Evolutionary conservation across 2,888 invertebrate species (phyloP).

Genomic region (Luffia ferchaultella): DNA sequence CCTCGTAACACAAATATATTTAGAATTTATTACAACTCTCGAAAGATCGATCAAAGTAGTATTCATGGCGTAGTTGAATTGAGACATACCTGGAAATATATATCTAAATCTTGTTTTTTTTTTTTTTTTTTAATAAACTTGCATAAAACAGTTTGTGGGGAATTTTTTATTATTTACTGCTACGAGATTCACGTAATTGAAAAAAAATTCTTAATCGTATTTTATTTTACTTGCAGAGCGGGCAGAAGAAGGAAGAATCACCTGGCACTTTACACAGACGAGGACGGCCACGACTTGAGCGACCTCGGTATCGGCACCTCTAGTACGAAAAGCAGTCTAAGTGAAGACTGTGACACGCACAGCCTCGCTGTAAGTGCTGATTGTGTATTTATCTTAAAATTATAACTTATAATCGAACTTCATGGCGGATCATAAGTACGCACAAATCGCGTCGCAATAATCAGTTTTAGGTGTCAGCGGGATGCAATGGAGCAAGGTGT

Average conservation of each 20-base stretch:
- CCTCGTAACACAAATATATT: too few species aligned
- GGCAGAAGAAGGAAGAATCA: conserved; percentile 59
- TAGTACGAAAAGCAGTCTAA: conserved; percentile 71
- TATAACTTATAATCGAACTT: neutral
- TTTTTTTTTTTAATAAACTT: neutral
- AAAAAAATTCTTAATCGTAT: too few species aligned
- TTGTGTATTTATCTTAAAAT: neutral
- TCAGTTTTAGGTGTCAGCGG: too few species aligned
- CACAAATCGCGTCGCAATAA: too few species aligned
- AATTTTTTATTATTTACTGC: neutral
- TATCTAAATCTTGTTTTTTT: too few species aligned
- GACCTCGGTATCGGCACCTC: conserved; percentile 81
- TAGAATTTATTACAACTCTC: too few species aligned
- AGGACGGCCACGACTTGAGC: conserved; percentile 84
- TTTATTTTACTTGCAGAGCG: conserved; percentile 28
- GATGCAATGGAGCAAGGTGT: too few species aligned
- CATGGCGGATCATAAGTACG: too few species aligned
- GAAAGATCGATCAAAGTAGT: too few species aligned
- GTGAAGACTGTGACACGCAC: conserved; percentile 71
- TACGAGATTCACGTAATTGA: too few species aligned
- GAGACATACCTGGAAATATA: too few species aligned
- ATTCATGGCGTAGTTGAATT: too few species aligned
- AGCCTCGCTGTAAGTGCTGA: conserved; percentile 65
- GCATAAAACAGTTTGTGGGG: neutral
- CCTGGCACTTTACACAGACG: conserved; percentile 79